Percentiles rank a stretch among this genome's conserved stretches.
phyloP scores from a whole-genome alignment of 2,888 invertebrate species.

The Pseudoips prasinana region DNA sequence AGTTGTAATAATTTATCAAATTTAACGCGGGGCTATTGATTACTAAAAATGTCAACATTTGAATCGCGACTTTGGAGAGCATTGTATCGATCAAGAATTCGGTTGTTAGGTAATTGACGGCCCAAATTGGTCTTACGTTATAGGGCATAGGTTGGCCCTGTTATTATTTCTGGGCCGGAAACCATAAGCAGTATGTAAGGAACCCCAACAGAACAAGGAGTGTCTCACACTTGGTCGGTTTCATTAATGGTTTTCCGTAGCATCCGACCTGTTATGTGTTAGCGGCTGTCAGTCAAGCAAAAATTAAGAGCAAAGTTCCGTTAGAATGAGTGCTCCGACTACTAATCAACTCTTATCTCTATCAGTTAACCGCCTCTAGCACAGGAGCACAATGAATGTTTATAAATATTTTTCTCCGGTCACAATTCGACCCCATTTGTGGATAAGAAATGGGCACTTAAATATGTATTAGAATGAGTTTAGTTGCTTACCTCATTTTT shows the following conservation, averaged over 20 bases:
- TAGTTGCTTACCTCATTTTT: constrained; percentile 2
- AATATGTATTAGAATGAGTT: constrained; percentile 13
- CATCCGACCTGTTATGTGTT: constrained; percentile 12
- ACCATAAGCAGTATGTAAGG: too few relatives aligned
- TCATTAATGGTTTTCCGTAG: constrained; percentile 17
- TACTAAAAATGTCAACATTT: too few relatives aligned
- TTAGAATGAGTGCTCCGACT: constrained; percentile 47
- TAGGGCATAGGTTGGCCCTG: too few relatives aligned
- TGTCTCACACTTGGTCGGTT: too few relatives aligned
- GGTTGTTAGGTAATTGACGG: too few relatives aligned
- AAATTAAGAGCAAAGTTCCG: constrained; percentile 56
- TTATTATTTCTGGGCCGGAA: too few relatives aligned
- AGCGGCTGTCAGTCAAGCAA: constrained; percentile 35
- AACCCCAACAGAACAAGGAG: too few relatives aligned
- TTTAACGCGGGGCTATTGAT: too few relatives aligned
- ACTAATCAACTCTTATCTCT: constrained; percentile 55
- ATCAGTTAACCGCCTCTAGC: constrained; percentile 36
- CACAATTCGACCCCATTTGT: constrained; percentile 62
- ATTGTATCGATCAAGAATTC: too few relatives aligned
- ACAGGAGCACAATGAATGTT: constrained; percentile 32
- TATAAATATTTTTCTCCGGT: constrained; percentile 57
- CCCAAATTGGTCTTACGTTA: too few relatives aligned
- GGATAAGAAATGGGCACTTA: constrained; percentile 42
- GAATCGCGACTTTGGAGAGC: too few relatives aligned
- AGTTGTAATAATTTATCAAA: too few relatives aligned